Evolutionary conservation across 1,140 invertebrate genomes (phyloP).

Genomic region (Centruroides sculpturatus): DNA sequence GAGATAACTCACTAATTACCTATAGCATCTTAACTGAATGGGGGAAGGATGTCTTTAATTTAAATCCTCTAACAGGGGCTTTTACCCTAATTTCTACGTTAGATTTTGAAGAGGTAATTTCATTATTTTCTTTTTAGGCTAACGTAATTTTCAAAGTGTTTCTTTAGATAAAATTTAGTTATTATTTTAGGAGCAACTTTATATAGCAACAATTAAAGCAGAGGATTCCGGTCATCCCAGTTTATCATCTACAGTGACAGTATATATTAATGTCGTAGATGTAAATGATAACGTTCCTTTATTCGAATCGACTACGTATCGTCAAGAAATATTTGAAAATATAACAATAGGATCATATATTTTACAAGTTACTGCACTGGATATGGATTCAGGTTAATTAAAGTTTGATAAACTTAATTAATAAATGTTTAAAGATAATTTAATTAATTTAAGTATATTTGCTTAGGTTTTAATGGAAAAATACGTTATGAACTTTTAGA

Average conservation of each 20-base stretch:
- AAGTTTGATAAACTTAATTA: too few species aligned
- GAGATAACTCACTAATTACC: constrained; percentile 83
- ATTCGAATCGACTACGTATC: constrained; percentile 77
- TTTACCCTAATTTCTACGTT: too few species aligned
- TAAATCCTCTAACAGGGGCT: too few species aligned
- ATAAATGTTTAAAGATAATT: too few species aligned
- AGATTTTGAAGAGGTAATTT: too few species aligned
- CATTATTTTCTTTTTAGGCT: too few species aligned
- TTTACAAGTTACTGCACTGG: constrained; percentile 68
- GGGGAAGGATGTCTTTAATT: too few species aligned
- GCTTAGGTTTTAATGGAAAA: constrained; percentile 57
- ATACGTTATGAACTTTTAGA: constrained; percentile 57
- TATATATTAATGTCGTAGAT: constrained; percentile 59
- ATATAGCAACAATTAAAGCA: constrained; percentile 36
- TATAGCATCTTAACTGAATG: constrained; percentile 46
- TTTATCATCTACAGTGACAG: constrained; percentile 66
- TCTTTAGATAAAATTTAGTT: too few species aligned
- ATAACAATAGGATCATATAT: constrained; percentile 55
- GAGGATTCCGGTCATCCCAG: constrained; percentile 71
- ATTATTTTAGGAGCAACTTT: too few species aligned
- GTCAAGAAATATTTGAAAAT: constrained; percentile 72
- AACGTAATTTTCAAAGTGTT: too few species aligned
- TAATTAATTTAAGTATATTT: too few species aligned
- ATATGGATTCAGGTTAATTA: constrained; percentile 26
- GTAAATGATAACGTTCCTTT: constrained; percentile 86